Conservation (phyloP, 64 coral and sea anemone genomes). For the Catalaphyllia jardinei region DNA sequence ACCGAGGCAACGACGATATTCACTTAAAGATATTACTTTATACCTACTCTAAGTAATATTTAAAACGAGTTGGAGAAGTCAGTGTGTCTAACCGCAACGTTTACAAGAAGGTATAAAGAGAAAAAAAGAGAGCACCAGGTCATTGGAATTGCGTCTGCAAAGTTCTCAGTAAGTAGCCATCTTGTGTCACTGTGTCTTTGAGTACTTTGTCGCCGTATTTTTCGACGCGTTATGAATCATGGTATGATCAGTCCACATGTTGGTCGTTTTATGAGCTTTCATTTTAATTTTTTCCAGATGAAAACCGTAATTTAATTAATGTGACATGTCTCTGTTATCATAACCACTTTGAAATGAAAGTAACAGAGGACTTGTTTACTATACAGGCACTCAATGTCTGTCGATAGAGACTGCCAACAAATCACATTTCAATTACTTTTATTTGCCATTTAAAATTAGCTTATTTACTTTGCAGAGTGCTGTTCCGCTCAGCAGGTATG, state of each 20-base stretch:
- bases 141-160: background rate
- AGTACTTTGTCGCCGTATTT: background rate
- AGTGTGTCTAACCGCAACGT: constrained; percentile 7
- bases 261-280: background rate
- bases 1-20: background rate
- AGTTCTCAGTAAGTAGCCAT: background rate
- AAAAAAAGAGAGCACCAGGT: background rate
- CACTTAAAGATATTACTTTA: constrained; percentile 13
- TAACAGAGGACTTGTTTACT: background rate
- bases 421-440: constrained; percentile 13
- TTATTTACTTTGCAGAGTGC: constrained; percentile 10
- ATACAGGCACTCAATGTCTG: background rate
- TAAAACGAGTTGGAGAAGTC: background rate
- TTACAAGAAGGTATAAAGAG: background rate
- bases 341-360: background rate
- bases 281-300: background rate
- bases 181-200: background rate
- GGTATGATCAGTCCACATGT: background rate
- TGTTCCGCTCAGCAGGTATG: constrained; percentile 18
- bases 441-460: constrained; percentile 27
- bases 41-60: background rate
- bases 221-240: background rate
- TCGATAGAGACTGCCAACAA: background rate
- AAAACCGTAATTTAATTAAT: background rate
- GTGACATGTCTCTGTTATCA: background rate